A percentile compares a stretch with the other conserved stretches of the same genome.
Conservation (phyloP, 2,113 vertebrate species). For the Colius striatus region DNA sequence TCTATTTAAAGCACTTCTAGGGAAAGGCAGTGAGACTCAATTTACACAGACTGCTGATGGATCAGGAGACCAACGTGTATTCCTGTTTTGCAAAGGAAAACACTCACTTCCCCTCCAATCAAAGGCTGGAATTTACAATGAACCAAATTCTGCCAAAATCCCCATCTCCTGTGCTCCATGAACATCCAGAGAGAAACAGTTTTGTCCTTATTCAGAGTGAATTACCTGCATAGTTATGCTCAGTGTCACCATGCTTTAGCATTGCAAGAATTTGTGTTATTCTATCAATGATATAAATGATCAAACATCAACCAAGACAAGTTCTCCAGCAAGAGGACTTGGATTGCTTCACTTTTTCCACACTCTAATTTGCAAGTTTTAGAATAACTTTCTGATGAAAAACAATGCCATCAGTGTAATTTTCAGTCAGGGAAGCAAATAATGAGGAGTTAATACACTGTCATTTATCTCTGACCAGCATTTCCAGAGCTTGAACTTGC, state of each 20-base stretch:
- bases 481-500: slow-evolving; percentile 21
- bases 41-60: not conserved
- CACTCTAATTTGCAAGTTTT: not conserved
- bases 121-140: slow-evolving; percentile 35
- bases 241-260: not conserved
- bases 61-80: not conserved
- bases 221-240: not conserved
- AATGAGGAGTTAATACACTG: not conserved
- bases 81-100: slow-evolving; percentile 47
- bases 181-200: not conserved
- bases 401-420: not conserved
- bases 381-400: not conserved
- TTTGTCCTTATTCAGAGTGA: not conserved
- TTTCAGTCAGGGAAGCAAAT: not conserved
- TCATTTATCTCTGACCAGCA: not conserved
- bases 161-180: not conserved
- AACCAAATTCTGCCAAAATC: slow-evolving; percentile 32
- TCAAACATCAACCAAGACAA: not conserved
- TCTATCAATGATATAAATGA: not conserved
- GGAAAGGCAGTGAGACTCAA: not conserved
- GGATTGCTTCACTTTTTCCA: not conserved
- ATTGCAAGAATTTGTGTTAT: not conserved
- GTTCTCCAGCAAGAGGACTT: not conserved
- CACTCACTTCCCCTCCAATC: slow-evolving; percentile 33
- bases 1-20: slow-evolving; percentile 9